A percentile compares a stretch with the other conserved stretches of the same genome.
These are phyloP conservation scores for Microtus ochrogaster DNA, from an alignment of 2,113 vertebrate genomes.

Conservation along the genomic window DNA sequence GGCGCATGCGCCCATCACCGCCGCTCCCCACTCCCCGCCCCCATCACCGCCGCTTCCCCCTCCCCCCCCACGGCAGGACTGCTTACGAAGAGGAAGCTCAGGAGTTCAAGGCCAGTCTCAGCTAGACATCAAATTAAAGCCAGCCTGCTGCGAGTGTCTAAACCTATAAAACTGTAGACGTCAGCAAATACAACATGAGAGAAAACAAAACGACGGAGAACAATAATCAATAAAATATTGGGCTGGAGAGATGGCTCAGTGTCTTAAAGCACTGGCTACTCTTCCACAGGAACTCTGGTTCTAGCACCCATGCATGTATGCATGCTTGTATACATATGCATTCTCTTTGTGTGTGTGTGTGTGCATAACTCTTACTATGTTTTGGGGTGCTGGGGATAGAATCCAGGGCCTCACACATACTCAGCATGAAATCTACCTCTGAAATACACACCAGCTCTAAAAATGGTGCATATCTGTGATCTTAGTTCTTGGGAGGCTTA, in stretches of 20 bases:
- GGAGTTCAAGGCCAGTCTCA: neutral
- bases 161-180: neutral
- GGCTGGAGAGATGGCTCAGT: neutral
- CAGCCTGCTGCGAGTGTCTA: neutral
- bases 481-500: neutral
- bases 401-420: neutral
- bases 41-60: too few species aligned
- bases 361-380: neutral
- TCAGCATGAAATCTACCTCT: neutral
- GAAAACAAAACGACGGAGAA: neutral
- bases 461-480: neutral
- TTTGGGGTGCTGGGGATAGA: neutral
- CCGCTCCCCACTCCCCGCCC: too few species aligned
- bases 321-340: rapidly evolving
- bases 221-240: neutral
- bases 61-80: too few species aligned
- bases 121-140: neutral
- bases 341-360: too few species aligned
- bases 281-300: neutral
- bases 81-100: neutral
- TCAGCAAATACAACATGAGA: neutral
- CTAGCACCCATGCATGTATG: neutral
- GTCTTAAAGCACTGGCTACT: neutral
- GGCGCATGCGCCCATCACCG: too few species aligned
- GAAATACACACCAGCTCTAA: neutral